Evolutionary conservation across 1,140 invertebrate species (phyloP).

Genomic region (Trichomalopsis sarcophagae): DNA sequence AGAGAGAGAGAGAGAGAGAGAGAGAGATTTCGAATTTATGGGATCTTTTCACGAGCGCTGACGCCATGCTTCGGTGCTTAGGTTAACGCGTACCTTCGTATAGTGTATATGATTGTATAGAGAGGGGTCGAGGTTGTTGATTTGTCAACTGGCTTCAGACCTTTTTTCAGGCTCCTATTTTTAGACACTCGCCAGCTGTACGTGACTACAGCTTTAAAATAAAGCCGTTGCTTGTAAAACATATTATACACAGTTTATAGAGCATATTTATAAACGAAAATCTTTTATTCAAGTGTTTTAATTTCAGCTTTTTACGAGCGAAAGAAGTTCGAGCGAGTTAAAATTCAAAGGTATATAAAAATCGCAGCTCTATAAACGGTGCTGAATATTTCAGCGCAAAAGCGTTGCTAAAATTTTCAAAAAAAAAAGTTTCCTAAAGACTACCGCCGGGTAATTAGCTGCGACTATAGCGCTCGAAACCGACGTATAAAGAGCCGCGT

Average conservation of each 20-base stretch:
- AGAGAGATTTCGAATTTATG: neutral
- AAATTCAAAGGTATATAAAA: too few species aligned
- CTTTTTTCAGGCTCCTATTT: neutral
- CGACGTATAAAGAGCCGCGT: too few species aligned
- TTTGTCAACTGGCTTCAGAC: neutral
- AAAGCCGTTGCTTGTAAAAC: neutral
- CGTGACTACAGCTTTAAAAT: neutral
- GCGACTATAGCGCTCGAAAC: too few species aligned
- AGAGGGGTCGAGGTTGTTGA: neutral
- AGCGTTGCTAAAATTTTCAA: neutral
- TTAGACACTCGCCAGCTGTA: neutral
- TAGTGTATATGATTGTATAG: neutral
- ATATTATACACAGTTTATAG: neutral
- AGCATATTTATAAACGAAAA: neutral
- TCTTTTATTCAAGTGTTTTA: neutral
- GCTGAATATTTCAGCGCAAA: neutral
- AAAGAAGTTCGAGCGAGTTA: too few species aligned
- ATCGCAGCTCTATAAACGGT: too few species aligned
- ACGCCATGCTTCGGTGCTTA: neutral
- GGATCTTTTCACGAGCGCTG: neutral
- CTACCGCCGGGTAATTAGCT: too few species aligned
- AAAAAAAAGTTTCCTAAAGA: too few species aligned
- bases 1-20: too few species aligned
- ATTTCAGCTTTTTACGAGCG: neutral
- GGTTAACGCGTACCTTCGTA: neutral